Evolutionary conservation across 2,113 vertebrate genomes (phyloP), one percentile per base, ranked within the genome.

Genomic region (Neopipo cinnamomea): DNA sequence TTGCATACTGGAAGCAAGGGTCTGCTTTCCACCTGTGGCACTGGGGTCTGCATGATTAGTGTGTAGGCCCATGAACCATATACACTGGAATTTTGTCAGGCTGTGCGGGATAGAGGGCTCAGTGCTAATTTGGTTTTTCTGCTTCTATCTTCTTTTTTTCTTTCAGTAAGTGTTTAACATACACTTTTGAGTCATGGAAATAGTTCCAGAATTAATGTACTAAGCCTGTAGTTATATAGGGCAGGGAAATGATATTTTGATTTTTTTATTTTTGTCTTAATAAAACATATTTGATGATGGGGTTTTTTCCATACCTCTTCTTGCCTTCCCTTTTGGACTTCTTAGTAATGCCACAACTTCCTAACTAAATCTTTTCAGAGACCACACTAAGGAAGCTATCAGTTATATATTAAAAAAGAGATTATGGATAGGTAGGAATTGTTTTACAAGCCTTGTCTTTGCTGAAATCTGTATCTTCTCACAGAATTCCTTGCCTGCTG

Each of bases 401-500:
- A 59, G 25, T 78, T 89, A 28, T 35, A 47, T 59, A 46, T 55
- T 63, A 46, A 83, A 23, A 13, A 41, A 23, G 67, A 35, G 27
- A 68, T 47, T 77, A 37, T 87, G 22, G 67, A 35, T 91, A 85
- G 84, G 71, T 91, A 86, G 72, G 24, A 94, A 59, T 44, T 88
- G 66, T 94, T 65, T 83, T 95, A 66, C 56, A 8, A 93, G 93
- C 95, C 83, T 95, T 97, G 31, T 95, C 66, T 90, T 95, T 92
- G 92, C 89, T 96, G 95, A 95, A 97, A 86, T 93, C 81, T 95
- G 95, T 97, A 42, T 97, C 68, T 92, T 82, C 94, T 97, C 96
- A 87, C 97, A 99, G 99, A 98, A 97, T 97, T 98, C 91, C 50
- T 97, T 96, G 85, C 96, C 97, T 87, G 97, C 99, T 66, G 99